Base-by-base conservation (phyloP, 2,888 invertebrate genomes). In the Colostygia pectinataria region DNA sequence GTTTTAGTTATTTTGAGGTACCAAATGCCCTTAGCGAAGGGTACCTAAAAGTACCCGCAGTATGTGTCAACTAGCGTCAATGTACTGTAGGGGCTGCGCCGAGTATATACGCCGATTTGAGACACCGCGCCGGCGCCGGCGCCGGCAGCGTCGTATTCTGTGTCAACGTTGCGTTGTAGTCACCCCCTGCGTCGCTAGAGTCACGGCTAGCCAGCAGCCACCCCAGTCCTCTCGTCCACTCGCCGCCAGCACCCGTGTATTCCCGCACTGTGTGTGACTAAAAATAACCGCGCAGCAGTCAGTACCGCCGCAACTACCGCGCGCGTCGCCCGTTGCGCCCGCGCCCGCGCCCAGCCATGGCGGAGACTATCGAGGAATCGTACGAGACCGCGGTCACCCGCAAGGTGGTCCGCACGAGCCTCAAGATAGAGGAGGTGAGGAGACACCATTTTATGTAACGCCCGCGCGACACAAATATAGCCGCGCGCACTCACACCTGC, bases 341-440 rank as follows among this genome's bases (percentile, higher is more conserved):
- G 85, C 87, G 86, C 54, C 41, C 47, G 75, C 61, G 73, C 77
- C 76, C 80, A 80, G 78, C 80, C 86, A 92, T 92, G 93, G 92
- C 92, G 91, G 93, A 93, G 83, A 93, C 93, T 69, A 92, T 93
- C 78, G 93, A 94, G 85, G 93, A 93, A 82, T 87, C 91, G 66
- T 93, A 93, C 91, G 93, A 93, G 85, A 92, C 91, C 77, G 92
- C 93, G 88, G 92, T 94, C 88, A 92, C 92, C 81, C 91, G 93
- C 79, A 93, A 93, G 89, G 91, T 93, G 84, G 92, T 93, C 82
- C 91, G 93, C 88, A 93, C 91, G 77, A 93, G 91, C 88, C 91
- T 93, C 89, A 93, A 93, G 91, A 94, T 93, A 82, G 92, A 93
- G 91, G 94, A 94, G 92, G 94, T 94, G 92, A 92, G 92, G 82